Conservation (phyloP, 1,140 invertebrate genomes). For the Campoletis sonorensis region DNA sequence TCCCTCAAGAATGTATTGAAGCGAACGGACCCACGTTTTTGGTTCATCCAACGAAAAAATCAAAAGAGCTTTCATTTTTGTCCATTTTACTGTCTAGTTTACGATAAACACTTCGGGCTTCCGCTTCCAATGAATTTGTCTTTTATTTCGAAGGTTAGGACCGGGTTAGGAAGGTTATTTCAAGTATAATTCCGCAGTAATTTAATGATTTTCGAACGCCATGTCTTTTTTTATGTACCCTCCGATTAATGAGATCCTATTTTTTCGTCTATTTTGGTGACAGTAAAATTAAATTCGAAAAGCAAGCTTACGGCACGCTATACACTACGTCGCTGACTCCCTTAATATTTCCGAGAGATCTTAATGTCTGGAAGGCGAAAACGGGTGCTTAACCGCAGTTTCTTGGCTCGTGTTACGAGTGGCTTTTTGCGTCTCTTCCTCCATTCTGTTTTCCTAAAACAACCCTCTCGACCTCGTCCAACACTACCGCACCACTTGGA, state of each 20-base stretch:
- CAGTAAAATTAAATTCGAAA: not conserved
- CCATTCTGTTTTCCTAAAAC: constrained; percentile 1
- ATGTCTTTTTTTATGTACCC: too few species aligned
- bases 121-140: too few species aligned
- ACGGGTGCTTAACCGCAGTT: constrained; percentile 14
- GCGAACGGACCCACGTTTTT: too few species aligned
- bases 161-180: too few species aligned
- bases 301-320: not conserved
- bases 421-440: not conserved
- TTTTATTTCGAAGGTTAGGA: too few species aligned
- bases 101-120: too few species aligned
- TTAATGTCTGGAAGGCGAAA: constrained; percentile 19
- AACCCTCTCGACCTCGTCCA: constrained; percentile 7
- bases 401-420: constrained; percentile 19
- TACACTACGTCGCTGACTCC: not conserved
- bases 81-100: too few species aligned
- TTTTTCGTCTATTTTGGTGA: not conserved
- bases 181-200: too few species aligned
- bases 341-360: constrained; percentile 26
- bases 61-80: too few species aligned
- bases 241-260: too few species aligned
- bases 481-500: constrained; percentile 36
- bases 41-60: too few species aligned
- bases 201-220: too few species aligned
- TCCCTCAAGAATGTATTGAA: not conserved